phyloP scores from a whole-genome alignment of 2,113 vertebrate genomes.

The Abramis brama region DNA sequence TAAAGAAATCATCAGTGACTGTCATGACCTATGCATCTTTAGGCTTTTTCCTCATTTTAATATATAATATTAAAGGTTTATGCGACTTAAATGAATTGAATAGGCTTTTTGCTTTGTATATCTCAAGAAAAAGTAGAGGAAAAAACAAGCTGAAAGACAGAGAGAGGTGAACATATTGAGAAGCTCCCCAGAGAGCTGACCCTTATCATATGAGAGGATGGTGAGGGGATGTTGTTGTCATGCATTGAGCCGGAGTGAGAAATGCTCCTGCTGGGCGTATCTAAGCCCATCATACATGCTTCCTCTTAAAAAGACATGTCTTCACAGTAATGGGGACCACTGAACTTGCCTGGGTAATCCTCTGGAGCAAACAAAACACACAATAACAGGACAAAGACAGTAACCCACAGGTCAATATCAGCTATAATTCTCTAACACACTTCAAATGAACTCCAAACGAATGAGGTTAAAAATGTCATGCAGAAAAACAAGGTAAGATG shows the following conservation, averaged over 20 bases:
- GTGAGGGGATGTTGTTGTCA: background rate
- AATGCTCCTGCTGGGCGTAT: conserved; percentile 3
- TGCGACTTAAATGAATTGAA: background rate
- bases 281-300: conserved; percentile 11
- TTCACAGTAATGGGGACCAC: background rate
- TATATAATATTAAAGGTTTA: background rate
- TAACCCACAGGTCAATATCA: conserved; percentile 13
- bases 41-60: background rate
- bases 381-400: background rate
- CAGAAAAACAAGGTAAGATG: conserved; percentile 31
- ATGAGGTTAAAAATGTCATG: conserved; percentile 1
- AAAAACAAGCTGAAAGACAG: background rate
- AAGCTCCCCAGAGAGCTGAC: background rate
- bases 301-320: conserved; percentile 7
- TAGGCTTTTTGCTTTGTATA: background rate
- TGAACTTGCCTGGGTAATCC: conserved; percentile 1
- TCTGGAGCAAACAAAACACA: conserved; percentile 21
- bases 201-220: background rate
- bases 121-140: background rate
- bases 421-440: background rate
- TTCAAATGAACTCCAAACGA: conserved; percentile 4
- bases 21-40: background rate
- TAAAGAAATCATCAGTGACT: background rate
- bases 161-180: background rate
- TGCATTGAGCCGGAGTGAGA: conserved; percentile 8